Evolutionary conservation across 92 coral and sea anemone genomes (phyloP).

Genomic region (Phenganax subtilis): DNA sequence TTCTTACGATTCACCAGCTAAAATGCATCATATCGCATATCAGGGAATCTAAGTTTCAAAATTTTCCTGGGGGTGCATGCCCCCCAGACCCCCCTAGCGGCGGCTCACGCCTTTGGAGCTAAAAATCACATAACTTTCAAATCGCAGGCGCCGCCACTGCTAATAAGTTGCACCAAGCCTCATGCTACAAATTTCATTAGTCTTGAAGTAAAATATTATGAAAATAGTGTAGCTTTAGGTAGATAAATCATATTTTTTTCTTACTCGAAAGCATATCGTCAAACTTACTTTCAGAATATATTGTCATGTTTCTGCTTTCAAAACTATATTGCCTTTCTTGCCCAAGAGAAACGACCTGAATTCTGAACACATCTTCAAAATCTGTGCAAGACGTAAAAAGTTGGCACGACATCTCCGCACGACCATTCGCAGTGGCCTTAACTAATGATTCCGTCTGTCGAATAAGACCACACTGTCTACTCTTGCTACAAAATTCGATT

Average conservation of each 20-base stretch:
- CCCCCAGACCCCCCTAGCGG: too few relatives aligned
- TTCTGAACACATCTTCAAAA: conserved; percentile 10
- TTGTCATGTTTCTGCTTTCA: conserved; percentile 17
- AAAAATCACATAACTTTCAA: too few relatives aligned
- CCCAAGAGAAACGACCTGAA: not conserved
- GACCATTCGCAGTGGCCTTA: not conserved
- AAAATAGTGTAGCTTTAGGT: not conserved
- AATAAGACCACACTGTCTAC: conserved; percentile 11
- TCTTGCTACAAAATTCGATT: conserved; percentile 12
- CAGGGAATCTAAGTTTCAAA: too few relatives aligned
- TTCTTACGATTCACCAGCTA: too few relatives aligned
- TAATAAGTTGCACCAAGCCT: too few relatives aligned
- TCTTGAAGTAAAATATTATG: too few relatives aligned
- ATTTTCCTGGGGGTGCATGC: too few relatives aligned
- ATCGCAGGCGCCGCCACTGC: too few relatives aligned
- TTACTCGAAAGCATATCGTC: not conserved
- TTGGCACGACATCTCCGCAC: not conserved
- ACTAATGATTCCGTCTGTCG: not conserved
- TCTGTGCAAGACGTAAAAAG: conserved; percentile 30
- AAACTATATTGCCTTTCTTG: conserved; percentile 5
- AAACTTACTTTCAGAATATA: conserved; percentile 28
- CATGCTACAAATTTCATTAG: too few relatives aligned
- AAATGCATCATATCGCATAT: too few relatives aligned
- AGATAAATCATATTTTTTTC: not conserved
- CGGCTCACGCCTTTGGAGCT: too few relatives aligned